These are phyloP conservation scores for Tricholauxania praeusta DNA, from an alignment of 2,888 invertebrate genomes.

Conservation along the genomic window DNA sequence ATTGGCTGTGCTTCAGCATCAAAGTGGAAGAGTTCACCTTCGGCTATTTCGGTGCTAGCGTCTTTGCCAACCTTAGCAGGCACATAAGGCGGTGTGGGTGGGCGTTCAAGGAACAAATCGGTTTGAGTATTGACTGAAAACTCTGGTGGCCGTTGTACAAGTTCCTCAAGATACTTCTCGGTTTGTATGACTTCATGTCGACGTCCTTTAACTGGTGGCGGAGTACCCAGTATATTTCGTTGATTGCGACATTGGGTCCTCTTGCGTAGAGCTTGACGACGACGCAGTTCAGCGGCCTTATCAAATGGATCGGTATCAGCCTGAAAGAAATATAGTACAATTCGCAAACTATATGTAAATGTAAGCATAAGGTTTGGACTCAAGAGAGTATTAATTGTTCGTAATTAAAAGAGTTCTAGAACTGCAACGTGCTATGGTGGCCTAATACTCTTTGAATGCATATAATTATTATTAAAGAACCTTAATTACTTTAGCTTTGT, in stretches of 20 bases:
- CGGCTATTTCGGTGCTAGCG: constrained; percentile 86
- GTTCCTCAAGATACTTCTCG: constrained; percentile 89
- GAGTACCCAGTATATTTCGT: constrained; percentile 69
- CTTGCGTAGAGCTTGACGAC: constrained; percentile 81
- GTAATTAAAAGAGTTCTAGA: constrained; percentile 30
- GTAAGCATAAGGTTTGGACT: background rate
- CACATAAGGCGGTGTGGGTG: constrained; percentile 82
- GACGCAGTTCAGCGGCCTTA: constrained; percentile 69
- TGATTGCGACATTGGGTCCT: constrained; percentile 72
- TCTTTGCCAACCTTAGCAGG: constrained; percentile 86
- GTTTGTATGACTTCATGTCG: constrained; percentile 91
- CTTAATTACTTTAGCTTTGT: background rate
- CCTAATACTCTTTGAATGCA: background rate
- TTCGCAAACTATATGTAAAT: constrained; percentile 17
- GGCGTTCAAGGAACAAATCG: constrained; percentile 86
- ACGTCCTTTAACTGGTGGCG: constrained; percentile 78
- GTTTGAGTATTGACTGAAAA: constrained; percentile 87
- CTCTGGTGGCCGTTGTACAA: constrained; percentile 81
- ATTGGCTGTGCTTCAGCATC: constrained; percentile 92
- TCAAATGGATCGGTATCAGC: constrained; percentile 68
- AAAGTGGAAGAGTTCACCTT: constrained; percentile 94
- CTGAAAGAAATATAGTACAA: constrained; percentile 46
- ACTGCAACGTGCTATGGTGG: constrained; percentile 29
- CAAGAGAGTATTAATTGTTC: constrained; percentile 29
- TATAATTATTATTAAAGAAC: background rate